phyloP scores from a whole-genome alignment of 2,888 invertebrate species.

The Xestia c-nigrum region DNA sequence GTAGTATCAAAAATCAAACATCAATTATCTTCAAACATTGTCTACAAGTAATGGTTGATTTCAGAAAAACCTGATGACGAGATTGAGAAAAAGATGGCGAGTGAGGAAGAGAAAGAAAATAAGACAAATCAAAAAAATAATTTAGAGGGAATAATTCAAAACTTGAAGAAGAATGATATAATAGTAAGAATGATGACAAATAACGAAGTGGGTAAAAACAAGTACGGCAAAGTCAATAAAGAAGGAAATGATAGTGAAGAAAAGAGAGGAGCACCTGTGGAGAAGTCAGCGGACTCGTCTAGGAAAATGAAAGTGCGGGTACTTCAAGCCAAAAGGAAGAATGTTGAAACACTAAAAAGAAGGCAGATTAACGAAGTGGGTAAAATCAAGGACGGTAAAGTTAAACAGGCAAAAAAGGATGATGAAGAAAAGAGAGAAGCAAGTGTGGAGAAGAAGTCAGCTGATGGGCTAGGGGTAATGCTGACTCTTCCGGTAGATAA shows the following conservation, averaged over 20 bases:
- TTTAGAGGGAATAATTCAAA: neutral
- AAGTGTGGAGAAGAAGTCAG: neutral
- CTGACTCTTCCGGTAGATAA: neutral
- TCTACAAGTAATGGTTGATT: constrained; percentile 18
- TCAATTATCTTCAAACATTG: neutral
- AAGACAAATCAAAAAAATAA: neutral
- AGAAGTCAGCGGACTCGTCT: neutral
- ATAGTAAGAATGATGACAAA: neutral
- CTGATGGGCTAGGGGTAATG: neutral
- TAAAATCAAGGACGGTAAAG: neutral
- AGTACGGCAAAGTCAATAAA: neutral
- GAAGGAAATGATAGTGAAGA: neutral
- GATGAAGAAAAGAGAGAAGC: neutral
- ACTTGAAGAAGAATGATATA: neutral
- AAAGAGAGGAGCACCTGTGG: neutral
- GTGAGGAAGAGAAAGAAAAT: neutral
- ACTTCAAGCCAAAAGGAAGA: neutral
- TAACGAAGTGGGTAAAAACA: neutral
- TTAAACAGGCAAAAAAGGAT: neutral
- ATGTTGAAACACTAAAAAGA: neutral
- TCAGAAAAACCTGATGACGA: constrained; percentile 16
- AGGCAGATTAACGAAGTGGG: neutral
- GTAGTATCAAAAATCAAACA: too few species aligned
- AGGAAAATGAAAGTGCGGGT: neutral
- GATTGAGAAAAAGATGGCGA: neutral